Conservation (phyloP, 2,797 vertebrate genomes). For the Cossypha dichroa region DNA sequence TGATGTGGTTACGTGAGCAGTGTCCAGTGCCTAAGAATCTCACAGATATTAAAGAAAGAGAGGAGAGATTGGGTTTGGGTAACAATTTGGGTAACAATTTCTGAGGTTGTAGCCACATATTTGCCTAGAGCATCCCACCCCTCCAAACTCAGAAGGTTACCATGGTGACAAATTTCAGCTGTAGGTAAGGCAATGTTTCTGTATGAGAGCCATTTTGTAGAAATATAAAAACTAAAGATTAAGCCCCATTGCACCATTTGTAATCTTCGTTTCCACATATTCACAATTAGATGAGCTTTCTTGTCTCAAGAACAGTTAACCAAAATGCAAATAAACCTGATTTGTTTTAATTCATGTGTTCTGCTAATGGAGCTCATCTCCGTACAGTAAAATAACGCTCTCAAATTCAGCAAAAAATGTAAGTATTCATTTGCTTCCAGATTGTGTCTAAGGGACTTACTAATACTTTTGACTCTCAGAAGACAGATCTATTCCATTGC, state of each 20-base stretch:
- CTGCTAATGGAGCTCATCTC: neutral
- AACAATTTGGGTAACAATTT: neutral
- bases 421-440: constrained; percentile 7
- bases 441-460: constrained; percentile 3
- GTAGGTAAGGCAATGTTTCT: constrained; percentile 62
- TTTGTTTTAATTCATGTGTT: constrained; percentile 46
- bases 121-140: constrained; percentile 34
- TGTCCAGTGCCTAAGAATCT: neutral
- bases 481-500: neutral
- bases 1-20: neutral
- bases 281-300: neutral
- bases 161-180: constrained; percentile 67
- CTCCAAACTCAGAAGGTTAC: constrained; percentile 59
- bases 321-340: constrained; percentile 29
- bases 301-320: constrained; percentile 15
- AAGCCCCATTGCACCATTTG: constrained; percentile 26
- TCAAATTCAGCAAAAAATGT: constrained; percentile 5
- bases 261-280: constrained; percentile 2
- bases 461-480: constrained; percentile 27
- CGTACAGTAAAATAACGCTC: neutral
- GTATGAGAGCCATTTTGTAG: constrained; percentile 50
- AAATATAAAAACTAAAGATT: constrained; percentile 61
- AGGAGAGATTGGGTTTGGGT: no score
- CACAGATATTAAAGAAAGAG: neutral
- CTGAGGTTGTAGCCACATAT: neutral